A percentile compares a stretch with the other conserved stretches of the same genome.
Conservation (phyloP, 2,797 vertebrate species). For the Manis pentadactyla region DNA sequence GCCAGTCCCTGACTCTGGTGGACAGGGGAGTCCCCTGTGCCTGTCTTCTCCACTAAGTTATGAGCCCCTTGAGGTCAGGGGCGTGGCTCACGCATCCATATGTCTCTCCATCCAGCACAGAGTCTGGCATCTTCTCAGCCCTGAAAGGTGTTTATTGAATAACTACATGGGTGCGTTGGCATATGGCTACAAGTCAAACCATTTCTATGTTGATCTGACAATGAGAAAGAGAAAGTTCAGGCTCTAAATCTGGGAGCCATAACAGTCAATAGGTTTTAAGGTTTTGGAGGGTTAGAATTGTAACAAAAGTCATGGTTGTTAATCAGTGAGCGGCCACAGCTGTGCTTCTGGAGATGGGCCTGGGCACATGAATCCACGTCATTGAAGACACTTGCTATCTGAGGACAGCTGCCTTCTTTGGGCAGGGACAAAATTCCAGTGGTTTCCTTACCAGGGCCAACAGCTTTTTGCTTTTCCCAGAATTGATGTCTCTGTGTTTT, state of each 20-base stretch:
- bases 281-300: not conserved
- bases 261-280: conserved; percentile 26
- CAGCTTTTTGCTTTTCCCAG: not conserved
- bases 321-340: not conserved
- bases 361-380: not conserved
- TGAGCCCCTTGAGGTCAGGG: not conserved
- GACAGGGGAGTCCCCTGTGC: not conserved
- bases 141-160: not conserved
- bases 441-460: not conserved
- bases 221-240: conserved; percentile 47
- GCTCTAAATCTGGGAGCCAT: conserved; percentile 49
- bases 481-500: not conserved
- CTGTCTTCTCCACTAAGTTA: not conserved
- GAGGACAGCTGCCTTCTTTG: not conserved
- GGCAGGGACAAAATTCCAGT: not conserved
- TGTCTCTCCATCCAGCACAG: not conserved
- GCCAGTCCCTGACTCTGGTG: not conserved
- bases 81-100: rapidly evolving
- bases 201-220: conserved; percentile 48
- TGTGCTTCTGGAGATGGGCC: not conserved
- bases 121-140: not conserved
- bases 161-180: not conserved
- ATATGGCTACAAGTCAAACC: conserved; percentile 49
- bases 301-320: not conserved
- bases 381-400: not conserved